Percentiles rank a stretch among this genome's conserved stretches.
phyloP scores from a whole-genome alignment of 2,113 vertebrate genomes.

The Platysternon megacephalum region DNA sequence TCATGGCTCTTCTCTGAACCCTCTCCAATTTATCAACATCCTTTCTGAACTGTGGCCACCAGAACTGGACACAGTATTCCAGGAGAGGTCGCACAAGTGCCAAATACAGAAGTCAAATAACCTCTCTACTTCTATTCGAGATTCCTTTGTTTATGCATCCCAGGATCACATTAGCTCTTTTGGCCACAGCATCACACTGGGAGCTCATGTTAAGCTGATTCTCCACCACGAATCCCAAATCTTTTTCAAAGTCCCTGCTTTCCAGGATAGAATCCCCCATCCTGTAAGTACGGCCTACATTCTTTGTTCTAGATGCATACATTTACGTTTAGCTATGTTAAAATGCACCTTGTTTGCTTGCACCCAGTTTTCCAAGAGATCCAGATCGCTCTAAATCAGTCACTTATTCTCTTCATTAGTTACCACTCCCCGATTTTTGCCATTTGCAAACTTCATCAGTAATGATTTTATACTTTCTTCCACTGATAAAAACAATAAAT shows the following conservation, averaged over 20 bases:
- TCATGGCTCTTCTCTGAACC: neutral
- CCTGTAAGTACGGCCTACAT: neutral
- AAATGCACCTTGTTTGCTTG: neutral
- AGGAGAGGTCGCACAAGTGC: neutral
- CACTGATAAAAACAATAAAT: neutral
- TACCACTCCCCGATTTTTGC: neutral
- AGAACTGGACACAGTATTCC: neutral
- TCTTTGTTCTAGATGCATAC: neutral
- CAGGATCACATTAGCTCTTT: neutral
- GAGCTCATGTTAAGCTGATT: neutral
- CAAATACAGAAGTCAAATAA: neutral
- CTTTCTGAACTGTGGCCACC: neutral
- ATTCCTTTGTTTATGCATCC: neutral
- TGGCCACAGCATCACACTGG: neutral
- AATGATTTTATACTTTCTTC: neutral
- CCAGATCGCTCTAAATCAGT: neutral
- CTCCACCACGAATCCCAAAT: neutral
- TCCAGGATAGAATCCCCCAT: neutral
- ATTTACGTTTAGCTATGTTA: neutral
- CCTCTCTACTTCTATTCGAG: neutral
- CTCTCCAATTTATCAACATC: neutral
- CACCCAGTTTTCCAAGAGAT: neutral
- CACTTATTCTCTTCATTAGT: neutral
- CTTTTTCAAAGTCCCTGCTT: neutral
- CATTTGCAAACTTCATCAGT: neutral